Evolutionary conservation across 1,140 invertebrate species (phyloP).

Genomic region (Watersipora subatra): DNA sequence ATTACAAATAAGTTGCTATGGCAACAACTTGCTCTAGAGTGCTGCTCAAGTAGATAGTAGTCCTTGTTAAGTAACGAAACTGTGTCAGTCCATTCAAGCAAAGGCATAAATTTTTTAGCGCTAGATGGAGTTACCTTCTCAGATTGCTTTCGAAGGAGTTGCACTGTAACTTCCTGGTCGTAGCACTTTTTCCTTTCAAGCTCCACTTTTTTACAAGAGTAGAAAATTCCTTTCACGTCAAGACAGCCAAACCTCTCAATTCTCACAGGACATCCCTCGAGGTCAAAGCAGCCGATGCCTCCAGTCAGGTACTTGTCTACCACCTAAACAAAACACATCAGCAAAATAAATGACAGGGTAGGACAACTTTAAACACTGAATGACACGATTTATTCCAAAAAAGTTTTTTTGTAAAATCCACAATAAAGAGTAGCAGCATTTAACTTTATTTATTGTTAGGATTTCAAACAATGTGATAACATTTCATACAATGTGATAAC

Average conservation of each 20-base stretch:
- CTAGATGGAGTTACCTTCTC: constrained; percentile 2
- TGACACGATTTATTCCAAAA: background rate
- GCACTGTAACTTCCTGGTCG: background rate
- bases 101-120: no score
- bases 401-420: background rate
- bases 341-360: background rate
- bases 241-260: constrained; percentile 35
- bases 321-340: constrained; percentile 18
- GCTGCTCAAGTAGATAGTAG: no score
- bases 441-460: no score
- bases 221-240: constrained; percentile 55
- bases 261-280: constrained; percentile 58
- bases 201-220: constrained; percentile 57
- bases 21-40: no score
- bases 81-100: no score
- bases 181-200: constrained; percentile 29
- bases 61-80: no score
- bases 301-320: constrained; percentile 59
- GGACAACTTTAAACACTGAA: background rate
- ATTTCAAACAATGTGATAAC: no score
- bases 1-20: no score
- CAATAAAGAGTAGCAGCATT: no score
- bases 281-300: constrained; percentile 63
- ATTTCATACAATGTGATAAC: no score
- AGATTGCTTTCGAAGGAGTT: background rate